Evolutionary conservation across 1,140 invertebrate genomes (phyloP), one percentile per base, ranked within the genome.

Genomic region (Arctopsyche grandis): DNA sequence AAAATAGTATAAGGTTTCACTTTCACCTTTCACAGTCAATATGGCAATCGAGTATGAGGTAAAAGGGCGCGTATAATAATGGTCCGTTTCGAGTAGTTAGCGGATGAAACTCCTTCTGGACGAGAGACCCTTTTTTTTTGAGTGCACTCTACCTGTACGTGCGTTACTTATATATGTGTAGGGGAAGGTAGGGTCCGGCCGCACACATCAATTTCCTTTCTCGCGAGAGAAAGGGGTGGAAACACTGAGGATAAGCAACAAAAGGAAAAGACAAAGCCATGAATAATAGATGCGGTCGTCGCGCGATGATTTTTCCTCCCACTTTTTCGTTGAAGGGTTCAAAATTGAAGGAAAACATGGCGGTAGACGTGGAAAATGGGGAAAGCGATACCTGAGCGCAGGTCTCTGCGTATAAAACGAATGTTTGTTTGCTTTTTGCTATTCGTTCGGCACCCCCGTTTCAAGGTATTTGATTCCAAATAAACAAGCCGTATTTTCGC

Each of bases 271-370:
- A 76, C 75, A 43, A 66, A 19, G 24, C 75, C 38, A 76, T 76
- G 75, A 76, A 76, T 76, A 76, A 76, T 76, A 66, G 56, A 76
- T 76, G 75, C 29, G 26, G 46, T 75, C 56, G 46, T 14, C 38
- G 56, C 38, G 56, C 24, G 56, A 75, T 56, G 56, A 58, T 75
- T 75, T 75, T 16, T 66, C 24, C 24, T 66, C 21, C 9, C 24
- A 26, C 26, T 12, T 26, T 66, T 66, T 22, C 26, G 5, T 26
- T 14, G 63, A 66, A 66, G 21, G 24, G 63, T 21, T 66, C 24
- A 22, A 66, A 66, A 66, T 66, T 66, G 63, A 66, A 66, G 63
- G 22, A 29, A 66, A 66, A 66, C 63, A 66, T 22, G 56, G 56
- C 29, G 29, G 29, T 1, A 38, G 29, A 38, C 29, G 29, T 38